Conservation (phyloP, 2,797 vertebrate genomes). For the Zonotrichia albicollis region DNA sequence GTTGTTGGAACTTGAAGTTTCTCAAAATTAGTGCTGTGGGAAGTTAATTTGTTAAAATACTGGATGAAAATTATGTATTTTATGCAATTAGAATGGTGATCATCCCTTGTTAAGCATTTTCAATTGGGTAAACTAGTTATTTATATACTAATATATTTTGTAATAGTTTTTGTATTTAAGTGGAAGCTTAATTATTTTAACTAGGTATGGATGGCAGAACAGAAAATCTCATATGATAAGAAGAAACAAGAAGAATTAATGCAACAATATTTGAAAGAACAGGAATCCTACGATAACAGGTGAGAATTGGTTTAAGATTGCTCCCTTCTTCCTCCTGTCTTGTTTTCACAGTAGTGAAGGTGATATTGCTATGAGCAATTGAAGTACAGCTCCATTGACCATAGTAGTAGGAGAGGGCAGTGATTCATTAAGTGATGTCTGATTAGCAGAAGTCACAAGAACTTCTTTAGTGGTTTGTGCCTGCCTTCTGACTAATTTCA, state of each 20-base stretch:
- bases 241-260: constrained; percentile 97
- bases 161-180: not conserved
- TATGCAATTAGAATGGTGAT: accelerated
- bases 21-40: not conserved
- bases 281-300: constrained; percentile 98
- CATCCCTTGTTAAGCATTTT: not conserved
- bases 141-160: not conserved
- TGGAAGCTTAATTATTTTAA: constrained; percentile 18
- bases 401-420: not conserved
- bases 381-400: not conserved
- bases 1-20: not conserved
- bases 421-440: not conserved
- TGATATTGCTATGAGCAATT: not conserved
- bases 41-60: not conserved
- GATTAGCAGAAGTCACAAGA: not conserved
- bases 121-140: not conserved
- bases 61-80: not conserved
- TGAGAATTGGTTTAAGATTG: constrained; percentile 45
- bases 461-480: not conserved
- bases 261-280: constrained; percentile 96
- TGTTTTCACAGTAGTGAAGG: not conserved
- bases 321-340: not conserved
- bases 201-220: constrained; percentile 99
- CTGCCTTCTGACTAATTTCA: not conserved
- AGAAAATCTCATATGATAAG: constrained; percentile 96